These are phyloP conservation scores for Scomberomorus guttatus DNA, from an alignment of 2,797 vertebrate species.

Conservation along the genomic window DNA sequence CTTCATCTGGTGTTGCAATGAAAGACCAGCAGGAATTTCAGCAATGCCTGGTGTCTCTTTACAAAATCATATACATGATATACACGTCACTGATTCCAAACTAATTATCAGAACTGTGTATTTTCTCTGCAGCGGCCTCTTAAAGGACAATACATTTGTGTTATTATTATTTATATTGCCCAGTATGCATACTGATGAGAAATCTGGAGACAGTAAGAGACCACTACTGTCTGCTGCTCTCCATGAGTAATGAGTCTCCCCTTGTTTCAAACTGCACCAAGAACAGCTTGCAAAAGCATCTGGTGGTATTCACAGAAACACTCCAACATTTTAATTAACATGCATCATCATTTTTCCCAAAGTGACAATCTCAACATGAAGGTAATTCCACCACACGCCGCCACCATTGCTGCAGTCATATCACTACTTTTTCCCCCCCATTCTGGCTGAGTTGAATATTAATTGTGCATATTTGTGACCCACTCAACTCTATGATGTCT, in stretches of 20 bases:
- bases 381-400: not conserved
- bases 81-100: not conserved
- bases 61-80: not conserved
- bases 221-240: not conserved
- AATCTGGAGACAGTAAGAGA: not conserved
- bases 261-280: not conserved
- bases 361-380: not conserved
- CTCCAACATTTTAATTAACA: not conserved
- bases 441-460: not conserved
- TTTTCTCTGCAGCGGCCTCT: not conserved
- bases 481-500: not conserved
- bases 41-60: not conserved
- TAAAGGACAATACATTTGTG: not conserved
- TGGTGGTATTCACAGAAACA: not conserved
- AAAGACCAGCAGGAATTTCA: slow-evolving; percentile 8
- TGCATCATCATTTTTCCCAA: not conserved
- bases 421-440: not conserved
- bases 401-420: not conserved
- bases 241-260: not conserved
- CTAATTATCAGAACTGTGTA: not conserved
- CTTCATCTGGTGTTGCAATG: slow-evolving; percentile 25
- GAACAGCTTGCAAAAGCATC: not conserved
- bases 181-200: too few species aligned
- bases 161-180: too few species aligned
- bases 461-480: not conserved